These are phyloP conservation scores for Amblyopsis hoosieri DNA, from an alignment of 2,797 vertebrate genomes.

Conservation along the genomic window DNA sequence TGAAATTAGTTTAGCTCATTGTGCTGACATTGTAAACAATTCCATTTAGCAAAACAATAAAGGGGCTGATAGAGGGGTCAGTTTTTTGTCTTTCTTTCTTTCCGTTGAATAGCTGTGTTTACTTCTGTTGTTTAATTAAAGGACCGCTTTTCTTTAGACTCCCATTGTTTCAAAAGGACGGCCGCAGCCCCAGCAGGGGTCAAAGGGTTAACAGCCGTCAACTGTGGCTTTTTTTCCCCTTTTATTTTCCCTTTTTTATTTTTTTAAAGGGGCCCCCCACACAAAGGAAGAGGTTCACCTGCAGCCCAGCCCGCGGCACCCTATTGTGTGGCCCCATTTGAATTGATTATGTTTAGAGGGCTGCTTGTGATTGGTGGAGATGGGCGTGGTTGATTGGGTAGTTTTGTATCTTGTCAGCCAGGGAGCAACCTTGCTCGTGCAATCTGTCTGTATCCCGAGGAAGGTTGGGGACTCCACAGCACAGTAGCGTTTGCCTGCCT, in stretches of 20 bases:
- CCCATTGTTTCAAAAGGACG: constrained; percentile 78
- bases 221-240: constrained; percentile 72
- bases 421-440: constrained; percentile 89
- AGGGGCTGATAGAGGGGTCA: constrained; percentile 56
- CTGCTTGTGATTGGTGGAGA: constrained; percentile 95
- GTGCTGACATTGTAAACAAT: constrained; percentile 65
- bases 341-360: constrained; percentile 89
- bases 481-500: constrained; percentile 67
- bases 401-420: constrained; percentile 94
- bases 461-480: constrained; percentile 83
- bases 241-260: constrained; percentile 65
- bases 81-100: constrained; percentile 56
- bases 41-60: constrained; percentile 73
- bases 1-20: constrained; percentile 65
- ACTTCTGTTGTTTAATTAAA: constrained; percentile 85
- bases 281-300: constrained; percentile 88
- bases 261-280: constrained; percentile 75
- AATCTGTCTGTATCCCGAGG: constrained; percentile 92
- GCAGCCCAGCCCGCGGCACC: constrained; percentile 80
- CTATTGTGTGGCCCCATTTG: constrained; percentile 86
- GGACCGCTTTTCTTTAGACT: constrained; percentile 73
- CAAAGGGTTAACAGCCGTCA: constrained; percentile 90
- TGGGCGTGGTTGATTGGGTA: constrained; percentile 95
- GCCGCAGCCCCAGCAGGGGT: constrained; percentile 78
- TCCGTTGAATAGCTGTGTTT: constrained; percentile 74